These are phyloP conservation scores for Spheniscus humboldti DNA, from an alignment of 2,797 vertebrate genomes.

Conservation along the genomic window DNA sequence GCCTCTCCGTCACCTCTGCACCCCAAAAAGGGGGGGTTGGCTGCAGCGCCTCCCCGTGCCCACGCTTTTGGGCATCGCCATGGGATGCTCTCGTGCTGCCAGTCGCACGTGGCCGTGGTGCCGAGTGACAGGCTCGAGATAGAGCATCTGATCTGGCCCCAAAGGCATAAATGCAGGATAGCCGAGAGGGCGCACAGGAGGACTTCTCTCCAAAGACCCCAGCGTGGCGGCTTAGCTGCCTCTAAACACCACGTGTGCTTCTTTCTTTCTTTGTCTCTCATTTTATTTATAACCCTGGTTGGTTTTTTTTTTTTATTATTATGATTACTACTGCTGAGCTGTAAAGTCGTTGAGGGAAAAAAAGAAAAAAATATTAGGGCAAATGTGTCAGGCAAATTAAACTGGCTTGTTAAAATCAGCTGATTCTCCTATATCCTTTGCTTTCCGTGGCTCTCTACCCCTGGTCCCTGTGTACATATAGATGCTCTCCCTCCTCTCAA, in stretches of 20 bases:
- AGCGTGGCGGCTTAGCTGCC: background rate
- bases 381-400: constrained; percentile 19
- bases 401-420: constrained; percentile 2
- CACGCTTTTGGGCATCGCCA: fast-evolving
- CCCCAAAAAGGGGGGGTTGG: fast-evolving
- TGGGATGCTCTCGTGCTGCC: background rate
- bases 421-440: background rate
- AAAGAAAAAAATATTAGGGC: background rate
- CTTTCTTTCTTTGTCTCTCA: background rate
- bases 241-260: background rate
- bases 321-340: constrained; percentile 33
- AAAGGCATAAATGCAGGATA: background rate
- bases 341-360: background rate
- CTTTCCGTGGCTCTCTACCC: background rate
- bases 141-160: background rate
- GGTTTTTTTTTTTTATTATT: constrained; percentile 21
- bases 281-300: constrained; percentile 45
- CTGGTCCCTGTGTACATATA: background rate
- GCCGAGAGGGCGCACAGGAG: background rate
- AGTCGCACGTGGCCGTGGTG: fast-evolving
- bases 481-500: background rate
- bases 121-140: fast-evolving
- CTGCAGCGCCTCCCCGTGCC: fast-evolving
- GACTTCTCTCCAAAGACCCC: background rate
- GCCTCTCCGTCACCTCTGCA: no score